Base-by-base conservation (phyloP, 1,140 invertebrate species). In the Mizuhopecten yessoensis region DNA sequence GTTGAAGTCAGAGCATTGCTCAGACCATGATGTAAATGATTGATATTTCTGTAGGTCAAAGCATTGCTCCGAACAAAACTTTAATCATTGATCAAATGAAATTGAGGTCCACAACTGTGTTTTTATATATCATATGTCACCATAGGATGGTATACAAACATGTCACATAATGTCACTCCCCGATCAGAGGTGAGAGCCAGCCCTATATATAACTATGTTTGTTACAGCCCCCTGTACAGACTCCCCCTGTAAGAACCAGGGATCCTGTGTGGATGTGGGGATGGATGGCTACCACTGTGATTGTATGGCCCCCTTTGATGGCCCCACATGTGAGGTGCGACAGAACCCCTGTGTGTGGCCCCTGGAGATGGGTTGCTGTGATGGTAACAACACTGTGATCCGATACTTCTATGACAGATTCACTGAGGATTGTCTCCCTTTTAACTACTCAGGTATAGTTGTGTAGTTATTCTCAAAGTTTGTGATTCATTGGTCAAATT, bases 341-440 rank as follows among this genome's bases (percentile, higher is more conserved):
- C 92, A 94, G 86, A 96, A 96, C 90, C 95, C 95, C 20, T 95
- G 95, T 92, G 93, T 95, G 5, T 95, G 94, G 93, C 94, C 94
- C 9, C 90, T 86, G 17, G 94, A 95, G 0, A 90, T 91, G 23
- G 95, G 95, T 2, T 91, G 91, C 86, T 96, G 96, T 92, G 57
- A 75, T 29, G n/a, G 57, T 75, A 93, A 94, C 92, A 90, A 93
- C 34, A 92, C 92, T 34, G 90, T 95, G 2, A 75, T 90, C 0
- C 75, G 95, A 88, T 96, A 93, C 89, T 96, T 95, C 92, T 96
- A 95, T 93, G 95, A 96, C 88, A 93, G 93, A 42, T 90, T 94
- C 89, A 90, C 91, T 34, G 94, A 95, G 91, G 90, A 94, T 89
- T 96, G 96, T 92, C 91, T 92, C n/a, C 92, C 93, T 34, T 96